Percentiles rank a stretch among this genome's conserved stretches.
phyloP scores from a whole-genome alignment of 2,113 vertebrate genomes.

The Bufo bufo region DNA sequence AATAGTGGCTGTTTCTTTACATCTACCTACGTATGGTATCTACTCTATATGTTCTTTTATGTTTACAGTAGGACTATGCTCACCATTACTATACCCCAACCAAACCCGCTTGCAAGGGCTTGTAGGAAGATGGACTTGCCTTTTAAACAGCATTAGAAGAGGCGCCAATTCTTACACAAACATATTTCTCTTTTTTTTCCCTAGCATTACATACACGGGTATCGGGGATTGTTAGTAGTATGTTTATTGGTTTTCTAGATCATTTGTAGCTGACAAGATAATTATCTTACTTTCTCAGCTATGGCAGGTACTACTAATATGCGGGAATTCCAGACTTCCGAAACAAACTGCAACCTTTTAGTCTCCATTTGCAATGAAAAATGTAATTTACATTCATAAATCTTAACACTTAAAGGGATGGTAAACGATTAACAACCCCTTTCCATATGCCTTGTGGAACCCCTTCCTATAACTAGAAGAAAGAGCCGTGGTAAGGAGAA shows the following conservation, averaged over 20 bases:
- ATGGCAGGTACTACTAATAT: background rate
- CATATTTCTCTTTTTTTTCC: background rate
- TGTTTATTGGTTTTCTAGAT: background rate
- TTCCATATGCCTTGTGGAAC: background rate
- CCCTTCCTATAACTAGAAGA: background rate
- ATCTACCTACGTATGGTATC: too few relatives aligned
- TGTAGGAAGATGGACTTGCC: background rate
- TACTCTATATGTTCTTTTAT: too few relatives aligned
- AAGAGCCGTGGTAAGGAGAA: background rate
- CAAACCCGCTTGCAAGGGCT: too few relatives aligned
- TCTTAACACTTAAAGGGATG: too few relatives aligned
- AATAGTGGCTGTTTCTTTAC: too few relatives aligned
- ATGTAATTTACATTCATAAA: background rate
- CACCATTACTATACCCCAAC: too few relatives aligned
- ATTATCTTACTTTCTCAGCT: background rate
- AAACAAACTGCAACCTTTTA: background rate
- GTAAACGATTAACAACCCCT: background rate
- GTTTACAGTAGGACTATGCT: too few relatives aligned
- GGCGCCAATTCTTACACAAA: background rate
- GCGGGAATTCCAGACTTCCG: background rate
- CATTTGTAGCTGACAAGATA: background rate
- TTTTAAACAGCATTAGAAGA: background rate
- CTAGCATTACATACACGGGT: background rate
- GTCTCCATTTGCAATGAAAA: background rate
- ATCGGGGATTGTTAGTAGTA: background rate